These are phyloP conservation scores for Nephrotoma flavescens DNA, from an alignment of 2,888 invertebrate genomes.

Conservation along the genomic window DNA sequence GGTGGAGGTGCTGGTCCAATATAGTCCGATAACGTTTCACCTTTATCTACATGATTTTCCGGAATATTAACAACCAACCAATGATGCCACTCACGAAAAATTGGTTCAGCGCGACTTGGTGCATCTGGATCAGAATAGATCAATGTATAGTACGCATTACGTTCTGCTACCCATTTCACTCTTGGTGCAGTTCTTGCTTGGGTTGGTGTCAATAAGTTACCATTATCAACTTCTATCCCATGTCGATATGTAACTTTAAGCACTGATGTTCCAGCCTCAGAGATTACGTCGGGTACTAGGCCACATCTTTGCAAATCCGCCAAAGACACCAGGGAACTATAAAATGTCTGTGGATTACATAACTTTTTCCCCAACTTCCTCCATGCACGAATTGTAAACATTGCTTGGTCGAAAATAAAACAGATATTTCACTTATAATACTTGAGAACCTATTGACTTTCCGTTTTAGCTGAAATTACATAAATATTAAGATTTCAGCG, in stretches of 20 bases:
- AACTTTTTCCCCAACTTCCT: neutral
- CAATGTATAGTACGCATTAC: conserved; percentile 50
- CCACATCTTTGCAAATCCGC: conserved; percentile 31
- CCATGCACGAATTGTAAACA: neutral
- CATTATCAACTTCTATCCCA: conserved; percentile 40
- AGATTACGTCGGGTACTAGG: conserved; percentile 62
- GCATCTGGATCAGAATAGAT: conserved; percentile 74
- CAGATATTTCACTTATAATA: neutral
- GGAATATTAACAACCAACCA: conserved; percentile 51
- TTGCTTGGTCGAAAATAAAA: neutral
- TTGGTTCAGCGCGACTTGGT: conserved; percentile 42
- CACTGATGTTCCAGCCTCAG: conserved; percentile 41
- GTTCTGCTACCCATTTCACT: conserved; percentile 48
- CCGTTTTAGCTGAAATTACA: neutral
- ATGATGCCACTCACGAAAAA: conserved; percentile 48
- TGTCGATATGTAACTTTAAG: conserved; percentile 31
- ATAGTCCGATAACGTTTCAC: conserved; percentile 41
- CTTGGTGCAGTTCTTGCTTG: conserved; percentile 58
- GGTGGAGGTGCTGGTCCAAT: conserved; percentile 45
- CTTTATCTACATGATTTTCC: conserved; percentile 37
- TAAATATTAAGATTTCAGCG: too few relatives aligned
- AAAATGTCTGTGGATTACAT: neutral
- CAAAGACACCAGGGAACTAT: neutral
- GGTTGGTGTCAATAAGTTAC: conserved; percentile 60
- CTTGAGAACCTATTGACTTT: neutral